Percentiles rank a stretch among this genome's conserved stretches.
Evolutionary conservation across 1,140 invertebrate genomes (phyloP).

Genomic region (Magallana ariakensis): DNA sequence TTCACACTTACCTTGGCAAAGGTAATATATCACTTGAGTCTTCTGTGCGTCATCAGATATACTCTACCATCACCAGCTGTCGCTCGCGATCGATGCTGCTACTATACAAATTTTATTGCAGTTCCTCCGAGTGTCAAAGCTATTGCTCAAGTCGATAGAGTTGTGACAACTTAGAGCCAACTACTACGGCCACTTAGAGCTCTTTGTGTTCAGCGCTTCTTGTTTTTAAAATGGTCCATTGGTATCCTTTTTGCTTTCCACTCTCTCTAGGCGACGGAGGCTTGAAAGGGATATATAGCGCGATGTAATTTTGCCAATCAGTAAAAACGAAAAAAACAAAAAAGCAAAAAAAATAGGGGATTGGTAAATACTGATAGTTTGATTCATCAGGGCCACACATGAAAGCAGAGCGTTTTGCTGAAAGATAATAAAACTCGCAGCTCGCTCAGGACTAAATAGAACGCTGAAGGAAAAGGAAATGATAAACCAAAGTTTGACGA

Average conservation of each 20-base stretch:
- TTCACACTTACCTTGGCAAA: conserved; percentile 24
- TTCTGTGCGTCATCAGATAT: background rate
- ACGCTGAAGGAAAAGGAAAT: too few relatives aligned
- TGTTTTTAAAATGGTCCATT: background rate
- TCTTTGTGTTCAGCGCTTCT: background rate
- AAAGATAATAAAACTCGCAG: background rate
- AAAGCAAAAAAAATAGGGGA: background rate
- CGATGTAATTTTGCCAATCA: background rate
- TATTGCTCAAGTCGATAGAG: background rate
- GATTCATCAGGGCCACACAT: background rate
- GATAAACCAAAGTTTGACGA: too few relatives aligned
- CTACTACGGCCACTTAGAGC: background rate
- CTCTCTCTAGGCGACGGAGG: background rate
- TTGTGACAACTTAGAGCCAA: background rate
- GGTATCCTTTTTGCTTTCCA: background rate
- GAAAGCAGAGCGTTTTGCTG: background rate
- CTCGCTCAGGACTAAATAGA: too few relatives aligned
- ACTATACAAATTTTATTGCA: conserved; percentile 30
- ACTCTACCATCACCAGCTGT: conserved; percentile 1
- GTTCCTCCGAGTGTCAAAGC: conserved; percentile 12
- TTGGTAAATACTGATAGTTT: background rate
- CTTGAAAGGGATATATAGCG: background rate
- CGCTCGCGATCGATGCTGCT: conserved; percentile 2
- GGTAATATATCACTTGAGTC: conserved; percentile 12
- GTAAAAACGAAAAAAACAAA: background rate